Conservation (phyloP, 2,113 vertebrate species). For the Esox niger region DNA sequence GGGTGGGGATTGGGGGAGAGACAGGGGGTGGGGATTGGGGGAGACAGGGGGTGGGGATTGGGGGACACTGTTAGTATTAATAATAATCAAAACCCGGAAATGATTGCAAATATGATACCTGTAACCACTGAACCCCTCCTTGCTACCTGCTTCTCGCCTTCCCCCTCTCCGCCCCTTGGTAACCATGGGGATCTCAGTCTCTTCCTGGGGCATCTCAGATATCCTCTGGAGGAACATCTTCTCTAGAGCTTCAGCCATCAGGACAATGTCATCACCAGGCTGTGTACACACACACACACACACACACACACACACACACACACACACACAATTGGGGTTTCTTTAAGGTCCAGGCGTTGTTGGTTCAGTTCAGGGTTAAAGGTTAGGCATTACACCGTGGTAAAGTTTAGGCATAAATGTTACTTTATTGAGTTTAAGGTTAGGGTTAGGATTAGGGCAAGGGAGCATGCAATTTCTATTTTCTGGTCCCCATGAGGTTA, state of each 20-base stretch:
- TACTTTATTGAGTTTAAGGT: too few species aligned
- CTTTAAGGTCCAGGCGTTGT: too few species aligned
- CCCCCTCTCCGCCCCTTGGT: conserved; percentile 81
- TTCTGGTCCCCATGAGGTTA: too few species aligned
- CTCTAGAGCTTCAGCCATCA: conserved; percentile 92
- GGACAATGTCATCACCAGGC: conserved; percentile 90
- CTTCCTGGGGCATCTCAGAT: conserved; percentile 90
- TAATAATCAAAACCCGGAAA: not conserved
- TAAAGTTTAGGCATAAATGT: too few species aligned
- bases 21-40: not conserved
- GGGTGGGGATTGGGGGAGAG: not conserved
- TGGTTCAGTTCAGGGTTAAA: too few species aligned
- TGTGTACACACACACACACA: conserved; percentile 48
- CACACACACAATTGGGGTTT: too few species aligned
- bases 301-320: too few species aligned
- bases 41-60: not conserved
- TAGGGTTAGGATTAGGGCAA: too few species aligned
- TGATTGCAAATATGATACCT: not conserved
- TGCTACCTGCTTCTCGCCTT: conserved; percentile 80
- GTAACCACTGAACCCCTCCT: not conserved
- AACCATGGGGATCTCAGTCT: conserved; percentile 83
- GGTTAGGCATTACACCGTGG: too few species aligned
- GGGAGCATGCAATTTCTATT: too few species aligned
- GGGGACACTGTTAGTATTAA: not conserved
- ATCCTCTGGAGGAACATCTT: conserved; percentile 93